Percentiles rank a stretch among this genome's conserved stretches.
Evolutionary conservation across 2,888 invertebrate genomes (phyloP).

Genomic region (Drosophila birchii): DNA sequence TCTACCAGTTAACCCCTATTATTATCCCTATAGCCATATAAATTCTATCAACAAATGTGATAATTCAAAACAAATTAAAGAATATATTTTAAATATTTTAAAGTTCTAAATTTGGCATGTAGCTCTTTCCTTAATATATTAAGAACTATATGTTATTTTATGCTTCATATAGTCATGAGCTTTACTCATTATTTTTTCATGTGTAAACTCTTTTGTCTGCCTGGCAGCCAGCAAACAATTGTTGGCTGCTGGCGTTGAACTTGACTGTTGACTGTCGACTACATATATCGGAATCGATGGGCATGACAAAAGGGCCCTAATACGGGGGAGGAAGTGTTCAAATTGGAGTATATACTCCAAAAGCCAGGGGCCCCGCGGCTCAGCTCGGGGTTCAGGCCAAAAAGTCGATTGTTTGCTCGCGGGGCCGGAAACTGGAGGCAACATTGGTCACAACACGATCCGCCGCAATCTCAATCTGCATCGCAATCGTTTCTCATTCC

Average conservation of each 20-base stretch:
- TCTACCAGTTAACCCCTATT: not conserved
- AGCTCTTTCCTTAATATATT: not conserved
- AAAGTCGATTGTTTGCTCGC: conserved; percentile 58
- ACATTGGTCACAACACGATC: conserved; percentile 53
- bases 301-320: conserved; percentile 77
- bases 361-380: conserved; percentile 47
- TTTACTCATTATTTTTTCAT: not conserved
- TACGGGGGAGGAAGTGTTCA: conserved; percentile 76
- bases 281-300: conserved; percentile 70
- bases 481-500: conserved; percentile 8
- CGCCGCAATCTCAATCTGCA: conserved; percentile 25
- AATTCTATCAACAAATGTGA: no score
- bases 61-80: accelerated
- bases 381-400: conserved; percentile 18
- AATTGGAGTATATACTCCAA: conserved; percentile 68
- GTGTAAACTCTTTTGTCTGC: conserved; percentile 57
- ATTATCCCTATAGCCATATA: no score
- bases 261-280: conserved; percentile 69
- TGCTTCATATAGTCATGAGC: not conserved
- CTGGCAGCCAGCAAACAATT: conserved; percentile 64
- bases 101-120: no score
- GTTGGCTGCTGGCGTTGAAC: conserved; percentile 75
- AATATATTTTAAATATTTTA: not conserved
- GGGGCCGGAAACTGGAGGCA: conserved; percentile 72
- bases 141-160: not conserved